phyloP scores from a whole-genome alignment of 2,113 vertebrate genomes.

The Misgurnus mizolepis region DNA sequence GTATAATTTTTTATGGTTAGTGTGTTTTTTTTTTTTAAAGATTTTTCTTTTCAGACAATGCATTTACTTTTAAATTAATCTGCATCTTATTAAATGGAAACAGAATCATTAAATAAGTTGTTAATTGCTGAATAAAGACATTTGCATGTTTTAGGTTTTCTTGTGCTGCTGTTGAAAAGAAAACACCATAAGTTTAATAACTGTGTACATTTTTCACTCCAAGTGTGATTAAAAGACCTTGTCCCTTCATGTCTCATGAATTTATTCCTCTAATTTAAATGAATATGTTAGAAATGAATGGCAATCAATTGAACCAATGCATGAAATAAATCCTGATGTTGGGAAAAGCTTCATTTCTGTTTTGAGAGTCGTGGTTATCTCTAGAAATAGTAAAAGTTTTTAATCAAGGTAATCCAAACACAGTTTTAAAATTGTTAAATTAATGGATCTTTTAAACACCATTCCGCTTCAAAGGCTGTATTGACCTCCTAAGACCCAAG shows the following conservation, averaged over 20 bases:
- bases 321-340: too few species aligned
- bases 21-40: conserved; percentile 34
- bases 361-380: too few species aligned
- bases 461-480: too few species aligned
- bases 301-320: too few species aligned
- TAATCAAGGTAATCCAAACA: too few species aligned
- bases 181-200: conserved; percentile 76
- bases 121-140: conserved; percentile 67
- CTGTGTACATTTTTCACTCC: conserved; percentile 78
- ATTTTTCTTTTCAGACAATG: conserved; percentile 54
- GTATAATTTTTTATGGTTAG: conserved; percentile 67
- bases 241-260: conserved; percentile 61
- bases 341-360: too few species aligned
- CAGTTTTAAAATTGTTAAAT: too few species aligned
- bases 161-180: conserved; percentile 72
- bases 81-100: conserved; percentile 62
- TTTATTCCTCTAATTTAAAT: neutral
- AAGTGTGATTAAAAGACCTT: conserved; percentile 78
- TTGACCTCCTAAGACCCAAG: too few species aligned
- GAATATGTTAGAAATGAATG: too few species aligned
- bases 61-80: conserved; percentile 64
- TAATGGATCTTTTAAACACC: too few species aligned
- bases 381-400: too few species aligned
- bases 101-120: conserved; percentile 66
- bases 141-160: conserved; percentile 77